These are phyloP conservation scores for Drosophila melanica DNA, from an alignment of 1,140 invertebrate species.

Conservation along the genomic window DNA sequence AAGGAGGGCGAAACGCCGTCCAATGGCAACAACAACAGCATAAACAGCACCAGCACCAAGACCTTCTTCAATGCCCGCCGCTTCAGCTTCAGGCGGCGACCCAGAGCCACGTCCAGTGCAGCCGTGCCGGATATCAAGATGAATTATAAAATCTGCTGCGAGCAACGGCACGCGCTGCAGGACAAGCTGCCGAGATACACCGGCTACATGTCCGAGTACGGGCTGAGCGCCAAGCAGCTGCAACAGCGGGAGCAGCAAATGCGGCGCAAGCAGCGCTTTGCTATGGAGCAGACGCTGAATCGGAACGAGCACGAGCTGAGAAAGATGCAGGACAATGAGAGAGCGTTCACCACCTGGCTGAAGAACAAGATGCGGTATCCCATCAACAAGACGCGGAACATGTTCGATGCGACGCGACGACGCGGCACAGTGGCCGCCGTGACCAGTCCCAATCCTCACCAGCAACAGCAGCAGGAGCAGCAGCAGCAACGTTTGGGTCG, in stretches of 20 bases:
- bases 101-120: conserved; percentile 43
- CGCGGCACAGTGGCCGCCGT: conserved; percentile 60
- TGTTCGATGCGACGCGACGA: conserved; percentile 74
- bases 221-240: conserved; percentile 73
- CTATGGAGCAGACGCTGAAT: conserved; percentile 68
- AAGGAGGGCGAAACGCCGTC: conserved; percentile 33
- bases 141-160: conserved; percentile 81
- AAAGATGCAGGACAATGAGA: conserved; percentile 82
- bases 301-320: conserved; percentile 72
- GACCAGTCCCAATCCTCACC: conserved; percentile 24
- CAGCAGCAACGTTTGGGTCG: conserved; percentile 25
- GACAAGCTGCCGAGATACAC: conserved; percentile 78
- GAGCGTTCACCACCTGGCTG: conserved; percentile 82
- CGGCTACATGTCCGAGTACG: conserved; percentile 83
- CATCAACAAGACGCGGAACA: conserved; percentile 81
- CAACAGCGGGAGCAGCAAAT: conserved; percentile 67
- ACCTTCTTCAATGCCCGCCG: conserved; percentile 67
- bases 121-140: conserved; percentile 60
- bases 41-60: conserved; percentile 50
- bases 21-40: background rate
- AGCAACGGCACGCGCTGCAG: conserved; percentile 71
- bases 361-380: conserved; percentile 83
- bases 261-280: conserved; percentile 56
- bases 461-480: conserved; percentile 26
- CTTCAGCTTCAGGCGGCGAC: conserved; percentile 66